Percentiles rank a stretch among this genome's conserved stretches.
phyloP scores from a whole-genome alignment of 1,140 invertebrate genomes.

The Drosophila equinoxialis region DNA sequence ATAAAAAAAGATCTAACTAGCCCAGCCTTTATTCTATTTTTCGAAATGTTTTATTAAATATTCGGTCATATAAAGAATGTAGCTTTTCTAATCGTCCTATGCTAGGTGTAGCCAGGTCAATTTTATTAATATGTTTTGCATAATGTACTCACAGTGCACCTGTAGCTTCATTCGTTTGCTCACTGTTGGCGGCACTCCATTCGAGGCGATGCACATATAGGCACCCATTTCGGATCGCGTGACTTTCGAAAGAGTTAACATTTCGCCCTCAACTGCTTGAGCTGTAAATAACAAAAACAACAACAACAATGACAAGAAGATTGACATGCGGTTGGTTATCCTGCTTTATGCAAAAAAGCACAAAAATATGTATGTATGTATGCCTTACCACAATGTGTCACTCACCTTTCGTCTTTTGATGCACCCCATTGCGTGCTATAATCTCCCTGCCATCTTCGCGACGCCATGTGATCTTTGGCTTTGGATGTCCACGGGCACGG shows the following conservation, averaged over 20 bases:
- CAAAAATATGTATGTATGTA: not conserved
- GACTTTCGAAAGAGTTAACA: conserved; percentile 90
- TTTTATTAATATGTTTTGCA: conserved; percentile 44
- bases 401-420: conserved; percentile 89
- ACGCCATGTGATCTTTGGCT: conserved; percentile 93
- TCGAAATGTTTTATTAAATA: no score
- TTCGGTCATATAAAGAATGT: no score
- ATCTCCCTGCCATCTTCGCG: conserved; percentile 93
- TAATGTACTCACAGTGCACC: conserved; percentile 91
- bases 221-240: conserved; percentile 93
- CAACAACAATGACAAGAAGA: conserved; percentile 4
- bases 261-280: conserved; percentile 88
- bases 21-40: no score
- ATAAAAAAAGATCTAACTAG: no score
- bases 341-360: not conserved
- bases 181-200: conserved; percentile 91
- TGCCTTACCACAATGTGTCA: not conserved
- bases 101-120: conserved; percentile 8
- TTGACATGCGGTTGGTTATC: conserved; percentile 44
- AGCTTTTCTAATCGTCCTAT: no score
- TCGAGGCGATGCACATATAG: conserved; percentile 91
- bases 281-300: conserved; percentile 83
- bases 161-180: conserved; percentile 92
- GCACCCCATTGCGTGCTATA: conserved; percentile 88
- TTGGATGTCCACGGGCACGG: conserved; percentile 92